Percentiles rank a stretch among this genome's conserved stretches.
Conservation (phyloP, 2,888 invertebrate genomes). For the Drosophila setosimentum region DNA sequence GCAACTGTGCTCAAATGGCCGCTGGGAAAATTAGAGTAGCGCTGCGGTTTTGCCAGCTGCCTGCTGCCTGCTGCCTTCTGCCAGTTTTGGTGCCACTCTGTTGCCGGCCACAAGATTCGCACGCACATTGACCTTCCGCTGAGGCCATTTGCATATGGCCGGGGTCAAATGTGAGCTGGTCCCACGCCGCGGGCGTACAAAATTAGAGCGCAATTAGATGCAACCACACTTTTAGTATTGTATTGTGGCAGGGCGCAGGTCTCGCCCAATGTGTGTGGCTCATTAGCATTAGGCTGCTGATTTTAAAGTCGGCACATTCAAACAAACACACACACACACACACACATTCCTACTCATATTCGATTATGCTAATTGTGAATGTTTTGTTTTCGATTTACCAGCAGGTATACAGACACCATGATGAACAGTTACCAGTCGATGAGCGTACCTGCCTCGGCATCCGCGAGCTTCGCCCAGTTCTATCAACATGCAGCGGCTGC, state of each 20-base stretch:
- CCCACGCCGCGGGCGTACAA: slow-evolving; percentile 64
- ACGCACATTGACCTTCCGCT: slow-evolving; percentile 79
- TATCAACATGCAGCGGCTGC: slow-evolving; percentile 92
- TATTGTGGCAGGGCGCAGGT: not conserved
- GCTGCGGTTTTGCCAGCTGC: slow-evolving; percentile 52
- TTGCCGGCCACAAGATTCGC: slow-evolving; percentile 65
- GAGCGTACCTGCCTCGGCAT: slow-evolving; percentile 86
- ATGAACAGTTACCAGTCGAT: slow-evolving; percentile 86
- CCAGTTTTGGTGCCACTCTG: slow-evolving; percentile 55
- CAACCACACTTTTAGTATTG: slow-evolving; percentile 51
- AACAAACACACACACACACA: slow-evolving; percentile 3
- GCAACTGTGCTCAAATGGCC: slow-evolving; percentile 30
- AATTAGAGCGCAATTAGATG: slow-evolving; percentile 73
- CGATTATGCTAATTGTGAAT: slow-evolving; percentile 47
- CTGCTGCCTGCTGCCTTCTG: slow-evolving; percentile 21
- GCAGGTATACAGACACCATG: slow-evolving; percentile 85
- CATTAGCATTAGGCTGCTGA: slow-evolving; percentile 69
- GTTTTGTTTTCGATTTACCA: slow-evolving; percentile 37
- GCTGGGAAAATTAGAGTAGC: slow-evolving; percentile 76
- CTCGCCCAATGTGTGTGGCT: slow-evolving; percentile 16
- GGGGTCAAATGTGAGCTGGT: slow-evolving; percentile 11
- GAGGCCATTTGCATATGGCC: slow-evolving; percentile 73
- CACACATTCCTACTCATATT: not conserved
- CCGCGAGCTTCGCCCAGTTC: slow-evolving; percentile 90
- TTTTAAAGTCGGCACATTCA: slow-evolving; percentile 9